Conservation (phyloP, 2,888 invertebrate species). For the Drosophila nr. perissopoda region DNA sequence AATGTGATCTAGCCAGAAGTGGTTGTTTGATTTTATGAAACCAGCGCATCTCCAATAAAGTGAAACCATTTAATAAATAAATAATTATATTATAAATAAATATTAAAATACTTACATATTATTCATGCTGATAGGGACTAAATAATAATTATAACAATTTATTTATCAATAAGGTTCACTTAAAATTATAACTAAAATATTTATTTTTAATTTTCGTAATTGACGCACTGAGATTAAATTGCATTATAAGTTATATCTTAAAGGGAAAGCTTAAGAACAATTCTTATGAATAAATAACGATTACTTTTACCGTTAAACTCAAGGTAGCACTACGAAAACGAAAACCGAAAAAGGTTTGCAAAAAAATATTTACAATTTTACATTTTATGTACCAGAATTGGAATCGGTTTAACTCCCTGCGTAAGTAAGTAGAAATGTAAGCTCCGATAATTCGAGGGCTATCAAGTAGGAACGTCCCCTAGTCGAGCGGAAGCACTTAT, state of each 20-base stretch:
- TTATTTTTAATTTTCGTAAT: not conserved
- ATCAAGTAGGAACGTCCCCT: not conserved
- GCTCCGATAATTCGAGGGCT: not conserved
- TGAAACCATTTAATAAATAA: not conserved
- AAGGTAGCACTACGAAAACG: too few relatives aligned
- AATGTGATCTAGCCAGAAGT: not conserved
- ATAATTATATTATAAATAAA: not conserved
- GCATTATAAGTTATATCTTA: not conserved
- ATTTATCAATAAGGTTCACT: not conserved
- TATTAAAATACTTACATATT: too few relatives aligned
- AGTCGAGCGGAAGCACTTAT: conserved; percentile 5
- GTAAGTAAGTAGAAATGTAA: not conserved
- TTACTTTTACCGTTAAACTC: not conserved
- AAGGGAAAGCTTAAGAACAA: not conserved
- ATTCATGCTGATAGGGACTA: too few relatives aligned
- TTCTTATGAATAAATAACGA: not conserved
- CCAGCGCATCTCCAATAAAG: not conserved
- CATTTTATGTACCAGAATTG: not conserved
- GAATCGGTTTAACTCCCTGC: not conserved
- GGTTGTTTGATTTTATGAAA: not conserved
- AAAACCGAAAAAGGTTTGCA: too few relatives aligned
- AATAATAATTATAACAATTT: not conserved
- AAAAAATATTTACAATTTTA: not conserved
- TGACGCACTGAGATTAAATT: not conserved
- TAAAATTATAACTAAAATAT: not conserved